phyloP scores from a whole-genome alignment of 2,888 invertebrate species.

The Spodoptera exigua region DNA sequence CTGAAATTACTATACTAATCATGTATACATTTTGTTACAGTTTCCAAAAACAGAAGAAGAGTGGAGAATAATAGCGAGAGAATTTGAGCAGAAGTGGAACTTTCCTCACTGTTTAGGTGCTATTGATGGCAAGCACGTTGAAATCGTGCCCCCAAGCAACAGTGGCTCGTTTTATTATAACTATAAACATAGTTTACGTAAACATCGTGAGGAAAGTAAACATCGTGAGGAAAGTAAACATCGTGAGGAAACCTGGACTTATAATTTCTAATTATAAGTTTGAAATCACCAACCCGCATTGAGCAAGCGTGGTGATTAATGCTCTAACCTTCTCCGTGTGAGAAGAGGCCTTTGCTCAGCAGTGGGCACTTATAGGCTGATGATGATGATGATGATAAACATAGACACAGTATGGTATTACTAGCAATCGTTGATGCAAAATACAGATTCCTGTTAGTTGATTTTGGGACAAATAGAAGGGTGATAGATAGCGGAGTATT shows the following conservation, averaged over 20 bases:
- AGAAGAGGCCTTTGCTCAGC: too few species aligned
- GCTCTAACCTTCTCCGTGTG: too few species aligned
- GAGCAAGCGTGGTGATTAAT: too few species aligned
- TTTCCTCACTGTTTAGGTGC: constrained; percentile 10
- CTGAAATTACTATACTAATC: too few species aligned
- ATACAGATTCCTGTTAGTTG: constrained; percentile 20
- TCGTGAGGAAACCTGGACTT: too few species aligned
- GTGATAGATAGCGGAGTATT: constrained; percentile 22
- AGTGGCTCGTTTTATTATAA: constrained; percentile 13
- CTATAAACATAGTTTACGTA: constrained; percentile 14
- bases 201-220: too few species aligned
- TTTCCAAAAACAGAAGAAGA: constrained; percentile 6
- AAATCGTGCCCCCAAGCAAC: constrained; percentile 2
- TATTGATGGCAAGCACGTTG: constrained; percentile 14
- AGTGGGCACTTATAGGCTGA: too few species aligned
- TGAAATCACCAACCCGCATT: too few species aligned
- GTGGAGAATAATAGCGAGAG: constrained; percentile 10
- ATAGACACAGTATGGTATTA: constrained; percentile 19
- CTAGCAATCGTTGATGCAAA: constrained; percentile 23
- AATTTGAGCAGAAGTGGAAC: constrained; percentile 10
- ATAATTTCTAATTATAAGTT: too few species aligned
- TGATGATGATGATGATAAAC: too few species aligned
- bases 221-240: too few species aligned
- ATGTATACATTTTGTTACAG: constrained; percentile 7
- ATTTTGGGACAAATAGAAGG: constrained; percentile 21